Base-by-base conservation (phyloP, 2,888 invertebrate genomes). In the Cenopis cana region DNA sequence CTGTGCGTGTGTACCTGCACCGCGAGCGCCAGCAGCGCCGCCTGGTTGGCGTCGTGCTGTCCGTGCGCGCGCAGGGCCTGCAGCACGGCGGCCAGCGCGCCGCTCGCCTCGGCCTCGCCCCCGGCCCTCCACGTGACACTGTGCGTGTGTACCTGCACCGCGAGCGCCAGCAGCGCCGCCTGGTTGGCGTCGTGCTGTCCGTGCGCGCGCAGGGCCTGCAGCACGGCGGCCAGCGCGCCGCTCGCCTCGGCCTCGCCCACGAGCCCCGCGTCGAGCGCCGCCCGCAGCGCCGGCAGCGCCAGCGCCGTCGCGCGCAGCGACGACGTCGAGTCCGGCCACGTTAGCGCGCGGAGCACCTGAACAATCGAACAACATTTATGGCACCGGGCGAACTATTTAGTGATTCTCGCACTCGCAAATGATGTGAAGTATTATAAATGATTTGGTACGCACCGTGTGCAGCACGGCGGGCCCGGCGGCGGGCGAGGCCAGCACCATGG, bases 101-200 rank as follows among this genome's bases (percentile, higher is more conserved):
- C 24, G 24, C 24, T 24, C 24, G 24, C 24, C 24, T 24, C 24
- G 2, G 24, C 24, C 24, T 24, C 24, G 24, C 24, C 2, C 24
- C 24, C 24, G 4, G 24, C 24, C 24, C n/a, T n/a, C 24, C 24
- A 4, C 24, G 24, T 24, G 2, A 24, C 24, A 4, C 24, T 24
- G 24, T 46, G 33, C 33, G 95, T 11, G n/a, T 8, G n/a, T 74
- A 97, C 95, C 89, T 97, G 97, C 1, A 98, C 96, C 5, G 97
- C 98, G 33, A 98, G 94, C 6, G 96, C 96, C 6, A 98, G 94
- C 56, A 98, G 89, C 0, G 96, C 95, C 14, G 97, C 97, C 85
- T 97, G 97, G 91, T 97, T 97, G 12, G 96, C 96, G 80, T 98
- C 98, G 85, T 98, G 98, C 83, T 98, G 97, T 0, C 98, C 98